Conservation (phyloP, 2,113 vertebrate species). For the Candoia aspera region DNA sequence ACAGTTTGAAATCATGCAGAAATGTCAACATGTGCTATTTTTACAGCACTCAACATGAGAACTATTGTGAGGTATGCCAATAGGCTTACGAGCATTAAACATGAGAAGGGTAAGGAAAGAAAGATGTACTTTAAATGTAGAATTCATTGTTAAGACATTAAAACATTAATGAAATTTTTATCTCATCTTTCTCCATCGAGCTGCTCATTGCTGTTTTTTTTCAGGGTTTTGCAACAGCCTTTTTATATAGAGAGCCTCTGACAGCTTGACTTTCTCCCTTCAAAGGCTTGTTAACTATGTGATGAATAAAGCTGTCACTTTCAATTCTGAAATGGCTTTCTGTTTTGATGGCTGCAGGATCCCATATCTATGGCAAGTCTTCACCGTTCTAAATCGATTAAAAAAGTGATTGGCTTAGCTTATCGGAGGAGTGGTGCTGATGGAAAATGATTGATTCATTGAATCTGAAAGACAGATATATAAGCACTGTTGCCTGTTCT, state of each 20-base stretch:
- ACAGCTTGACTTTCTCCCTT: conserved; percentile 72
- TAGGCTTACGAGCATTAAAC: conserved; percentile 35
- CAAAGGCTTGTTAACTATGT: conserved; percentile 80
- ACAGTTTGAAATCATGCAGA: conserved; percentile 15
- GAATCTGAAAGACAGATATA: conserved; percentile 69
- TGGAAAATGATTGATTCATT: conserved; percentile 66
- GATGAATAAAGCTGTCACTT: conserved; percentile 84
- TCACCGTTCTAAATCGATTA: conserved; percentile 77
- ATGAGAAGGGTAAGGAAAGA: neutral
- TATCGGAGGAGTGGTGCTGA: conserved; percentile 72
- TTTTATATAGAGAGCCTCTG: conserved; percentile 74
- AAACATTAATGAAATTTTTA: conserved; percentile 70
- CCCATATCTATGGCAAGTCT: conserved; percentile 80
- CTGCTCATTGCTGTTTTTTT: conserved; percentile 68
- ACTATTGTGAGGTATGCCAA: conserved; percentile 53
- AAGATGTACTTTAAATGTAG: conserved; percentile 18
- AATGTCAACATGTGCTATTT: conserved; percentile 44
- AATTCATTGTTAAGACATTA: conserved; percentile 66
- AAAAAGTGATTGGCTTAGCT: conserved; percentile 76
- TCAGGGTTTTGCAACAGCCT: conserved; percentile 68
- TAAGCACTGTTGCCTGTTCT: conserved; percentile 46
- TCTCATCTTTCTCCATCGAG: conserved; percentile 61
- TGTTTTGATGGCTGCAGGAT: conserved; percentile 76
- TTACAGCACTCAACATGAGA: conserved; percentile 42
- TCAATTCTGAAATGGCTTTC: conserved; percentile 77